A percentile compares a stretch with the other conserved stretches of the same genome.
phyloP scores from a whole-genome alignment of 2,797 vertebrate genomes.

The Chromis chromis region DNA sequence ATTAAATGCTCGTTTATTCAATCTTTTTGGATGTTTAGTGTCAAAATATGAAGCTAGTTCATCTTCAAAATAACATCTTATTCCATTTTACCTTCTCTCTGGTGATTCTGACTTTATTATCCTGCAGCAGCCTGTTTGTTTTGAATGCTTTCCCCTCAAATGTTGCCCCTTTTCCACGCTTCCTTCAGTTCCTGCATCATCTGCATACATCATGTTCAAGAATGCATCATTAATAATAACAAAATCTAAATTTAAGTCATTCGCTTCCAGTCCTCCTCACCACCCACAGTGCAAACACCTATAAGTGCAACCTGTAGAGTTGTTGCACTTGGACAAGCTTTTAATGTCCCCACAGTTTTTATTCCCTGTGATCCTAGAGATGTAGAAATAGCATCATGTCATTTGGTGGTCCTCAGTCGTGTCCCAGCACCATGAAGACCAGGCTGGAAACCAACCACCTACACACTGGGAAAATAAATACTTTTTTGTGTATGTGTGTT shows the following conservation, averaged over 20 bases:
- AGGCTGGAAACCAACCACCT: constrained; percentile 30
- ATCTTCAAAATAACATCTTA: neutral
- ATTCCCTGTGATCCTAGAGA: constrained; percentile 1
- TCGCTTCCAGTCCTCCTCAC: neutral
- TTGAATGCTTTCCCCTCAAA: neutral
- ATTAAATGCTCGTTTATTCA: neutral
- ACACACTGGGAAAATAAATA: constrained; percentile 22
- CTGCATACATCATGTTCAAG: neutral
- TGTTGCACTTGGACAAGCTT: constrained; percentile 11
- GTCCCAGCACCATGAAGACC: neutral
- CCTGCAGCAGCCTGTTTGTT: neutral
- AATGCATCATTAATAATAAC: neutral
- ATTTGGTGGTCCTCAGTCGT: constrained; percentile 9
- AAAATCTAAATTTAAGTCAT: neutral
- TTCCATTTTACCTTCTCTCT: neutral
- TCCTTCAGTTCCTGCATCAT: constrained; percentile 10
- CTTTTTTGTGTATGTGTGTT: constrained; percentile 10
- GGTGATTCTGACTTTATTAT: neutral
- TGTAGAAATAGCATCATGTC: neutral
- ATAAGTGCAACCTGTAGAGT: constrained; percentile 59
- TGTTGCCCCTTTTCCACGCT: neutral
- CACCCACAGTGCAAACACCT: neutral
- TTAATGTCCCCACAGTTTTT: neutral
- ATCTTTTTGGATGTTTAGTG: neutral
- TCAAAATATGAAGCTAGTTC: neutral